Conservation (phyloP, 30 jellyfish, hydroid and myxozoan genomes). For the Cassiopea xamachana region DNA sequence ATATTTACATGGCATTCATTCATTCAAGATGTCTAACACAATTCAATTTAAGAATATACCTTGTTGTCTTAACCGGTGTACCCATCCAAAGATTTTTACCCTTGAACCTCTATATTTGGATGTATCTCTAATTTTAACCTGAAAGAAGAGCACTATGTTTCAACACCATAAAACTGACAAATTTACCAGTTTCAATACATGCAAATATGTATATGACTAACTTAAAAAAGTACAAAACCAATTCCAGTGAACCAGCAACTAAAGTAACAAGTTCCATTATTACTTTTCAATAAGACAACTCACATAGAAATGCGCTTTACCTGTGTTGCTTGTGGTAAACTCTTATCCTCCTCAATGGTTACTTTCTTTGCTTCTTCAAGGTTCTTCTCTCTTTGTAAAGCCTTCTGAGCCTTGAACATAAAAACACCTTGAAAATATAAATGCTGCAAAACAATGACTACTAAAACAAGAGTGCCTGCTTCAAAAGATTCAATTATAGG, state of each 20-base stretch:
- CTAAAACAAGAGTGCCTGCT: too few species aligned
- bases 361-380: constrained; percentile 96
- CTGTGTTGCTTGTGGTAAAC: constrained; percentile 93
- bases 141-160: neutral
- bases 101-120: constrained; percentile 73
- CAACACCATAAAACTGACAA: neutral
- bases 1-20: too few species aligned
- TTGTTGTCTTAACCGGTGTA: constrained; percentile 94
- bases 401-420: constrained; percentile 92
- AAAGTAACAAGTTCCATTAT: neutral
- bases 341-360: constrained; percentile 83
- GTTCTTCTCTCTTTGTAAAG: constrained; percentile 88
- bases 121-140: constrained; percentile 88
- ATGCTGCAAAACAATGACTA: too few species aligned
- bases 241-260: too few species aligned
- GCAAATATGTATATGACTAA: neutral
- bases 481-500: too few species aligned
- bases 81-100: constrained; percentile 99
- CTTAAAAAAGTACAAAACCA: too few species aligned
- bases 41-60: constrained; percentile 43
- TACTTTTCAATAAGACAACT: neutral
- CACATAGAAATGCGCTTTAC: constrained; percentile 15
- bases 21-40: too few species aligned
- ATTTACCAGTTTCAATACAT: neutral
- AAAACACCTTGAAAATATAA: neutral